Percentiles rank a stretch among this genome's conserved stretches.
Conservation (phyloP, 2,888 invertebrate genomes). For the Pharmacophagus antenor region DNA sequence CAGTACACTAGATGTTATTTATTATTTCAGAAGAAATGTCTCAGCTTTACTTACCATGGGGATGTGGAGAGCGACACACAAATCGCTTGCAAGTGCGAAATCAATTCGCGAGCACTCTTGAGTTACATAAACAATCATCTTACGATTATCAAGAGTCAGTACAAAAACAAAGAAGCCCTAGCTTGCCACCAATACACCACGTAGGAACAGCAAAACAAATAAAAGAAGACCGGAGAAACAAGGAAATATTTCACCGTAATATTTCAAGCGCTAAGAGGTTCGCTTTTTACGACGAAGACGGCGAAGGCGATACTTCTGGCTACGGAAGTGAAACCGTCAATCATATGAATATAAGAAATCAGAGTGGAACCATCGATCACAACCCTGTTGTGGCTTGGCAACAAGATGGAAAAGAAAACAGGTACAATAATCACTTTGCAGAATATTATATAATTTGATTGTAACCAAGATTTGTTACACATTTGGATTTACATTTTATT, state of each 20-base stretch:
- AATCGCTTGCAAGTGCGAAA: slow-evolving; percentile 68
- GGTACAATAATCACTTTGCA: too few relatives aligned
- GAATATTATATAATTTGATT: too few relatives aligned
- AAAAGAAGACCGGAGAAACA: slow-evolving; percentile 59
- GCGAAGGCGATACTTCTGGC: slow-evolving; percentile 89
- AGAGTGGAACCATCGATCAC: slow-evolving; percentile 44
- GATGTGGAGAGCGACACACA: slow-evolving; percentile 75
- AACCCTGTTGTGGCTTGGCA: slow-evolving; percentile 73
- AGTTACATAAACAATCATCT: slow-evolving; percentile 66
- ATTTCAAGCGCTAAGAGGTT: slow-evolving; percentile 70
- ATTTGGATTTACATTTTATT: too few relatives aligned
- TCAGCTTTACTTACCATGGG: slow-evolving; percentile 89
- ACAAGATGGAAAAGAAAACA: slow-evolving; percentile 62
- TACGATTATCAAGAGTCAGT: slow-evolving; percentile 69
- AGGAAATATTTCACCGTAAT: slow-evolving; percentile 59
- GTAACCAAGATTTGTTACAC: too few relatives aligned
- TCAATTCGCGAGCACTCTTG: slow-evolving; percentile 74
- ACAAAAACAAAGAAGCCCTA: slow-evolving; percentile 82
- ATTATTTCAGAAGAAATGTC: slow-evolving; percentile 88
- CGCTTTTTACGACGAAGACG: slow-evolving; percentile 75
- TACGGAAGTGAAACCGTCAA: slow-evolving; percentile 89
- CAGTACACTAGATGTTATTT: background rate
- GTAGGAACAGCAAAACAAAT: slow-evolving; percentile 53
- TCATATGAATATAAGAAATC: slow-evolving; percentile 63
- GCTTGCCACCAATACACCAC: slow-evolving; percentile 84